phyloP scores from a whole-genome alignment of 35 echinoderm and acorn worm species.

The Hemicentrotus pulcherrimus region DNA sequence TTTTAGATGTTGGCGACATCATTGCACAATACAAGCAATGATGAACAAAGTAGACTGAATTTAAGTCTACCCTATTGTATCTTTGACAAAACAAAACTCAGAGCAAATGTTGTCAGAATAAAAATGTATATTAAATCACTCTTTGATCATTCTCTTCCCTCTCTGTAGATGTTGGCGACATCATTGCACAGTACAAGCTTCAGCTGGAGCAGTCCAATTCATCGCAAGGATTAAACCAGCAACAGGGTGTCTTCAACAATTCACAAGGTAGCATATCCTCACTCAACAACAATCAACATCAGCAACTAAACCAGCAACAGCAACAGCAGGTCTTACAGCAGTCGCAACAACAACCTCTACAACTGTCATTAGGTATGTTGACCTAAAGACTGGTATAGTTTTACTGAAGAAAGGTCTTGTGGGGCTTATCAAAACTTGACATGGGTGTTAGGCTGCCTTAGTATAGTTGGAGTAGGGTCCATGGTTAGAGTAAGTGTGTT shows the following conservation, averaged over 20 bases:
- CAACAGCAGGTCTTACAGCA: slow-evolving; percentile 51
- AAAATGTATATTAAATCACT: too few species aligned
- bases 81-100: too few species aligned
- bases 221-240: background rate
- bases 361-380: slow-evolving; percentile 24
- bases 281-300: slow-evolving; percentile 59
- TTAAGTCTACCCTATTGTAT: too few species aligned
- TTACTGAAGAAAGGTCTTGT: too few species aligned
- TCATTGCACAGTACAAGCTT: slow-evolving; percentile 35
- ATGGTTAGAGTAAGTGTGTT: too few species aligned
- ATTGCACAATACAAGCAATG: slow-evolving; percentile 43
- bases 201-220: slow-evolving; percentile 28
- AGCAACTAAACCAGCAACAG: slow-evolving; percentile 62
- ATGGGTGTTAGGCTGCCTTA: too few species aligned
- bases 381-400: too few species aligned
- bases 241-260: background rate
- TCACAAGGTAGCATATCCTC: slow-evolving; percentile 21
- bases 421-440: too few species aligned
- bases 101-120: too few species aligned
- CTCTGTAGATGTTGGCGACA: slow-evolving; percentile 17
- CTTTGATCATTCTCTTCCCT: background rate
- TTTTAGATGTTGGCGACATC: slow-evolving; percentile 26
- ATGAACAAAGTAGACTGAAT: too few species aligned
- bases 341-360: slow-evolving; percentile 24
- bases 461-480: too few species aligned